Base-by-base conservation (phyloP, 1,140 invertebrate genomes). In the Calycopis cecrops region DNA sequence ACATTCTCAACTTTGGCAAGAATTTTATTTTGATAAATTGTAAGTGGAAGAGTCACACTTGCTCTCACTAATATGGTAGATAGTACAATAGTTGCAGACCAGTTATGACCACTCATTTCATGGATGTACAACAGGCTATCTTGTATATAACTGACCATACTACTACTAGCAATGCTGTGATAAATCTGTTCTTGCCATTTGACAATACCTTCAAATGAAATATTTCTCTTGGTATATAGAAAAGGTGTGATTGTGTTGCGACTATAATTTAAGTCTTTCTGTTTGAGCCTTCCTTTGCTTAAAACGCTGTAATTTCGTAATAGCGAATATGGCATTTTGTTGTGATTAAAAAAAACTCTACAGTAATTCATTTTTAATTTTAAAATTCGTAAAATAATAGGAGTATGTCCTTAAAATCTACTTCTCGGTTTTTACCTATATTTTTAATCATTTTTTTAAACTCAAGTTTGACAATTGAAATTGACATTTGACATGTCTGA, bases 51-150 rank as follows among this genome's bases (percentile, higher is more conserved):
- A 12, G 94, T 95, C 47, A 96, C 84, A 11, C 87, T 33, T 10
- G 88, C 79, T 69, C 95, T 88, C 38, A 95, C 72, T 7, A 92
- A 53, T 51, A 95, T 69, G 8, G 95, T 95, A 9, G 92, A 90
- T 1, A 93, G 57, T 3, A 94, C 70, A 56, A 97, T 94, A 11
- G 92, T 91, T 0, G 90, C 90, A 93, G 95, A 97, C 96, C 96
- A 97, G 40, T 95, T 93, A 16, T 96, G 73, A 4, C 94, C 93
- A 6, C 91, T 91, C 6, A 71, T 69, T 55, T 92, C 90, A 80
- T 97, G 95, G 33, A 95, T 77, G 53, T 84, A 76, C 42, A 93
- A 66, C 17, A 96, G 72, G 17, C 88, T 88, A 55, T 93, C 89
- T 85, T 95, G 93, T 40, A 91, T 83, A 56, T 88, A 88, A 63